Conservation (phyloP, 2,797 vertebrate genomes). For the Lophius americanus region DNA sequence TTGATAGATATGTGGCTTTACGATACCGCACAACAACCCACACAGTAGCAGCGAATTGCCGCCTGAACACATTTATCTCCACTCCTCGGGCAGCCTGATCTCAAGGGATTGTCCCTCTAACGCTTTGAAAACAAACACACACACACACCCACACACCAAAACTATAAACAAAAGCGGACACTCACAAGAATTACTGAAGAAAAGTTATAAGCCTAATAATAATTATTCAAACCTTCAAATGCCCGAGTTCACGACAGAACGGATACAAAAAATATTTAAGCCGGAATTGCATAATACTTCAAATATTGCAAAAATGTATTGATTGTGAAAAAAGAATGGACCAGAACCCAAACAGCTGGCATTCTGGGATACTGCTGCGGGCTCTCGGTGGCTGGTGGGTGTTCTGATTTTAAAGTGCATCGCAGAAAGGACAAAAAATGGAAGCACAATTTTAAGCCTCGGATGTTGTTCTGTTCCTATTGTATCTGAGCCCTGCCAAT, state of each 20-base stretch:
- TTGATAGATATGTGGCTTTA: slow-evolving; percentile 40
- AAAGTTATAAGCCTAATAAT: slow-evolving; percentile 11
- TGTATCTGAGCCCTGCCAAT: neutral
- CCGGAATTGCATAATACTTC: neutral
- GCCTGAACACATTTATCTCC: slow-evolving; percentile 66
- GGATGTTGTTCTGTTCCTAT: neutral
- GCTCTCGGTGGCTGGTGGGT: neutral
- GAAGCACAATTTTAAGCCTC: neutral
- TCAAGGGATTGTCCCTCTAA: slow-evolving; percentile 44
- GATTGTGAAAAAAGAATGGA: neutral
- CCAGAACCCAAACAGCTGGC: neutral
- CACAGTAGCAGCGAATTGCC: slow-evolving; percentile 48
- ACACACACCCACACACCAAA: slow-evolving; percentile 23
- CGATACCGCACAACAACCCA: slow-evolving; percentile 36
- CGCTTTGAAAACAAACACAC: neutral
- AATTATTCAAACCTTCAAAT: neutral
- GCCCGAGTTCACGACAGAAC: neutral
- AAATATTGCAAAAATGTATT: neutral
- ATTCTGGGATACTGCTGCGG: neutral
- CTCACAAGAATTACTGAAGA: slow-evolving; percentile 18
- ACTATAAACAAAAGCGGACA: slow-evolving; percentile 9
- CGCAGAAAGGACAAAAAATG: no score
- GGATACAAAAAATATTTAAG: neutral
- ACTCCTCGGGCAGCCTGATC: slow-evolving; percentile 68
- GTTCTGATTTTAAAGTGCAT: neutral